Percentiles rank a stretch among this genome's conserved stretches.
Conservation (phyloP, 2,797 vertebrate genomes). For the Lagorchestes hirsutus region DNA sequence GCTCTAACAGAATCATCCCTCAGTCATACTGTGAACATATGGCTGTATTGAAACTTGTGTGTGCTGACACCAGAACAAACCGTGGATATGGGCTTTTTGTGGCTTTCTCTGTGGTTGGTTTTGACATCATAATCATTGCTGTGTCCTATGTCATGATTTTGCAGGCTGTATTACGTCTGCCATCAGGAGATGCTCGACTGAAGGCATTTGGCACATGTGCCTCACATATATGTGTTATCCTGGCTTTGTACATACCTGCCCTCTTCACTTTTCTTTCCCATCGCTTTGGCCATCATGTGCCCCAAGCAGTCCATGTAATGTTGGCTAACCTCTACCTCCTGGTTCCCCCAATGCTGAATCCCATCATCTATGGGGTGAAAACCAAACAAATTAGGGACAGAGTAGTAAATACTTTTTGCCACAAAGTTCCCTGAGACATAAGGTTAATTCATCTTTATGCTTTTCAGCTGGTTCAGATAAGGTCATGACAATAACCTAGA, state of each 20-base stretch:
- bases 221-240: slow-evolving; percentile 10
- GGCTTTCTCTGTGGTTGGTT: neutral
- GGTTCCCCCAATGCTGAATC: slow-evolving; percentile 26
- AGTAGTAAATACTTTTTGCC: neutral
- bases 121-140: neutral
- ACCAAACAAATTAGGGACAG: slow-evolving; percentile 43
- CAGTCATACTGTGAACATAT: slow-evolving; percentile 50
- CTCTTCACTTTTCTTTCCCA: slow-evolving; percentile 22
- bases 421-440: neutral
- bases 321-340: slow-evolving; percentile 6
- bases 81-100: slow-evolving; percentile 26
- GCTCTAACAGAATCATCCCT: neutral
- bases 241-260: neutral
- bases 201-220: slow-evolving; percentile 59
- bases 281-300: neutral
- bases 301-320: neutral
- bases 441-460: neutral
- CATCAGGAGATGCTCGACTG: slow-evolving; percentile 11
- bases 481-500: neutral
- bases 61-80: neutral
- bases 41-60: slow-evolving; percentile 44
- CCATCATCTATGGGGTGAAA: slow-evolving; percentile 8
- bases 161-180: slow-evolving; percentile 16
- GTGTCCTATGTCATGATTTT: neutral
- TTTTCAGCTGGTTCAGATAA: neutral